Percentiles rank a stretch among this genome's conserved stretches.
Conservation (phyloP, 2,113 vertebrate species). For the Peromyscus maniculatus region DNA sequence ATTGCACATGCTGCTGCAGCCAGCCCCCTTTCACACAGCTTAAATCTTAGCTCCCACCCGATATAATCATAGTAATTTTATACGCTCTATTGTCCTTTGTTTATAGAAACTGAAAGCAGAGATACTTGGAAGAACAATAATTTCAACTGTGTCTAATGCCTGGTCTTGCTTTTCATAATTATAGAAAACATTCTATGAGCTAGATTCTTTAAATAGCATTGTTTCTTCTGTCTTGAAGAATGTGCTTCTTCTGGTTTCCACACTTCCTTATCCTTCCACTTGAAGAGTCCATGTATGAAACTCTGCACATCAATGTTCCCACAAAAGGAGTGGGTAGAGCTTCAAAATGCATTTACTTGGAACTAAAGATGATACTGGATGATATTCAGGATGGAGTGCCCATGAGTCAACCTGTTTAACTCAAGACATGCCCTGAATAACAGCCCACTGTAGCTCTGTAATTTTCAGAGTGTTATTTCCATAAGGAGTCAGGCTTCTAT, state of each 20-base stretch:
- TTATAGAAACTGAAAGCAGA: constrained; percentile 57
- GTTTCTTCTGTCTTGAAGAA: neutral
- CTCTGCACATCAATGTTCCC: accelerated
- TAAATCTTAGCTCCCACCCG: neutral
- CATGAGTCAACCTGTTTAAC: neutral
- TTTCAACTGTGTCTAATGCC: neutral
- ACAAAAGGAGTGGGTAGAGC: neutral
- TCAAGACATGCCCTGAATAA: neutral
- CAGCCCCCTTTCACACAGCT: neutral
- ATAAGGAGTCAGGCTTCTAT: constrained; percentile 12
- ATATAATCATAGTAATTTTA: neutral
- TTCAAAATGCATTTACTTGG: neutral
- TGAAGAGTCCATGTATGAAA: neutral
- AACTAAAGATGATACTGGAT: neutral
- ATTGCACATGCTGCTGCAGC: neutral
- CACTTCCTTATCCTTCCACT: neutral
- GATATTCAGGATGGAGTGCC: neutral
- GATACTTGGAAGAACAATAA: neutral
- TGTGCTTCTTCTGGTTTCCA: neutral
- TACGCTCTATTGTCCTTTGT: neutral
- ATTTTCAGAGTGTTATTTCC: neutral
- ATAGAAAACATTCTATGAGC: neutral
- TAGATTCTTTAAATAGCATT: neutral
- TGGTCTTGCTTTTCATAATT: constrained; percentile 28
- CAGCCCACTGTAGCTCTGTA: neutral